Conservation (phyloP, 2,113 vertebrate genomes). For the Nycticryphes semicollaris region DNA sequence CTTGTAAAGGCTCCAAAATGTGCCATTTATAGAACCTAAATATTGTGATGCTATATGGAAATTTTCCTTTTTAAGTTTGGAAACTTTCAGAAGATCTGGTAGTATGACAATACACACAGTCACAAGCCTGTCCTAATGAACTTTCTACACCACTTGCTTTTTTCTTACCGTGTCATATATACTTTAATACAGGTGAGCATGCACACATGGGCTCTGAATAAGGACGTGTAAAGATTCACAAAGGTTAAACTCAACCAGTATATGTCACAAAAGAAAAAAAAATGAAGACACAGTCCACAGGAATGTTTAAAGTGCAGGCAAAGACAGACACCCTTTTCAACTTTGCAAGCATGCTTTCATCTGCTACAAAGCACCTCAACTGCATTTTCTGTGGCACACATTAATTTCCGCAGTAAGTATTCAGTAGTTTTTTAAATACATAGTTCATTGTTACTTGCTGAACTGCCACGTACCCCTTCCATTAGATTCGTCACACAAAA, state of each 20-base stretch:
- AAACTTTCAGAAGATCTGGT: neutral
- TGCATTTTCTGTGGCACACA: neutral
- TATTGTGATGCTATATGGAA: neutral
- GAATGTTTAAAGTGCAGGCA: neutral
- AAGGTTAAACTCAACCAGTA: neutral
- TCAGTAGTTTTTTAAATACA: neutral
- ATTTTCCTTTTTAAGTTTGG: neutral
- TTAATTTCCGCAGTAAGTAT: neutral
- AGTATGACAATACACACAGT: neutral
- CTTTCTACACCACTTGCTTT: neutral
- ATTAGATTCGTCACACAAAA: neutral
- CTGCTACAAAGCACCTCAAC: neutral
- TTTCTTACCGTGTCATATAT: neutral
- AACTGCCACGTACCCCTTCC: neutral
- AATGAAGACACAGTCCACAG: neutral
- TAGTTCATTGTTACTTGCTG: neutral
- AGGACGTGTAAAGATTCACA: rapidly evolving
- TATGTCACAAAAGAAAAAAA: neutral
- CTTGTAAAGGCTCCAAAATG: neutral
- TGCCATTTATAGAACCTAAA: neutral
- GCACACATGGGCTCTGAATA: neutral
- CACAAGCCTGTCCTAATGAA: neutral
- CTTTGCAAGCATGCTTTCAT: neutral
- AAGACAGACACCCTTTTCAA: neutral
- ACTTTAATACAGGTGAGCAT: neutral